Percentiles rank a stretch among this genome's conserved stretches.
Evolutionary conservation across 1,140 invertebrate species (phyloP).

Genomic region (Andrena cerasifolii): DNA sequence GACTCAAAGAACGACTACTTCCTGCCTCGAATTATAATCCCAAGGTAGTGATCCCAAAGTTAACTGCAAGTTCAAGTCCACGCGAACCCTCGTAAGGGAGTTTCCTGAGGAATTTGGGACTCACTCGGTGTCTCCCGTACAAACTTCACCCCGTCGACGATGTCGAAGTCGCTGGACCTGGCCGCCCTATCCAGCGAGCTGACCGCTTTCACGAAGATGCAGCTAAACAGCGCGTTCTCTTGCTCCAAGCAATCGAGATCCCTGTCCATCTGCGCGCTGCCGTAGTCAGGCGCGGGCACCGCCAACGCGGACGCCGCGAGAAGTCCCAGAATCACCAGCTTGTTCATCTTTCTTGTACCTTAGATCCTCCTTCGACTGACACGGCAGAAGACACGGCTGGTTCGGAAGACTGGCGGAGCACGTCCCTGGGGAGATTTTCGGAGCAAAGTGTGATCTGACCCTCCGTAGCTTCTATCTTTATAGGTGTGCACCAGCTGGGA

Average conservation of each 20-base stretch:
- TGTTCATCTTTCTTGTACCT: slow-evolving; percentile 69
- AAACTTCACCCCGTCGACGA: slow-evolving; percentile 84
- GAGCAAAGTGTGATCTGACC: slow-evolving; percentile 78
- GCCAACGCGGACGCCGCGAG: slow-evolving; percentile 72
- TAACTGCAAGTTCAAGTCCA: neutral
- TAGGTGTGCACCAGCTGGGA: slow-evolving; percentile 71
- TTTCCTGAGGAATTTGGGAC: slow-evolving; percentile 21
- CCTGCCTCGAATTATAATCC: too few relatives aligned
- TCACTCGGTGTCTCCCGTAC: slow-evolving; percentile 80
- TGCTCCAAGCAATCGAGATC: slow-evolving; percentile 74
- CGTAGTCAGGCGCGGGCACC: slow-evolving; percentile 63
- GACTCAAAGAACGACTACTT: too few relatives aligned
- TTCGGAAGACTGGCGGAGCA: slow-evolving; percentile 10
- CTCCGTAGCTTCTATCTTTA: slow-evolving; percentile 80
- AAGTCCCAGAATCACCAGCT: slow-evolving; percentile 71
- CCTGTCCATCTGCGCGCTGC: slow-evolving; percentile 22
- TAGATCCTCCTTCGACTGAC: slow-evolving; percentile 7
- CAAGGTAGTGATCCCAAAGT: too few relatives aligned
- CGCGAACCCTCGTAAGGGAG: neutral
- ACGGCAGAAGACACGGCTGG: neutral
- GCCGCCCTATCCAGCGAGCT: slow-evolving; percentile 83
- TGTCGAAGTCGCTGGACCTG: slow-evolving; percentile 83
- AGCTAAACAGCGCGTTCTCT: slow-evolving; percentile 82
- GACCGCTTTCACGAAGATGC: slow-evolving; percentile 84
- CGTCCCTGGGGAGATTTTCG: slow-evolving; percentile 78